Percentiles rank a stretch among this genome's conserved stretches.
Conservation (phyloP, 2,797 vertebrate genomes). For the Melanotaenia trifasciata region DNA sequence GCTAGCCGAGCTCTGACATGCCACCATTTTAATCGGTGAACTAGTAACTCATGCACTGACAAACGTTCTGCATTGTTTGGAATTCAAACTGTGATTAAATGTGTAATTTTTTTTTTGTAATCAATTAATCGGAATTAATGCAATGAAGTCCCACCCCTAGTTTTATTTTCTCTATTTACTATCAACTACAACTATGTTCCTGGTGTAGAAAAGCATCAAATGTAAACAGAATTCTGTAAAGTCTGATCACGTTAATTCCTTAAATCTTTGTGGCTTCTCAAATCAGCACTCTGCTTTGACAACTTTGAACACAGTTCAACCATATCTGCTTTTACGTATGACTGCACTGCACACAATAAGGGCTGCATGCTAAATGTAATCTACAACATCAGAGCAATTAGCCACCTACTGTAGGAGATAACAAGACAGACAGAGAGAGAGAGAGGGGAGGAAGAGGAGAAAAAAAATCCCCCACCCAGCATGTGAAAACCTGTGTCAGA, state of each 20-base stretch:
- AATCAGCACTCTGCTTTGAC: neutral
- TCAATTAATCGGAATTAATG: no score
- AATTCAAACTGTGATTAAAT: no score
- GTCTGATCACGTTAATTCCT: neutral
- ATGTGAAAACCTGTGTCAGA: slow-evolving; percentile 80
- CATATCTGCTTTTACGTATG: slow-evolving; percentile 27
- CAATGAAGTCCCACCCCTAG: no score
- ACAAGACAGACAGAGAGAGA: slow-evolving; percentile 39
- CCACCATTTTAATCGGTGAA: no score
- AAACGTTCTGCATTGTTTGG: no score
- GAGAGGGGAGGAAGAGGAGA: neutral
- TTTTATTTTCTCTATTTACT: no score
- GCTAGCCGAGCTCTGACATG: no score
- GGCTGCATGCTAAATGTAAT: slow-evolving; percentile 55
- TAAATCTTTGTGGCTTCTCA: neutral
- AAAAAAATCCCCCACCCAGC: slow-evolving; percentile 71
- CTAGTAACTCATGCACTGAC: no score
- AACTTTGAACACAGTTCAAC: slow-evolving; percentile 5
- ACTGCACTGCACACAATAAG: slow-evolving; percentile 42
- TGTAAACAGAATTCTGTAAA: neutral
- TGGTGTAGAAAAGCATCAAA: no score
- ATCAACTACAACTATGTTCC: no score
- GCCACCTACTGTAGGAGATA: slow-evolving; percentile 68
- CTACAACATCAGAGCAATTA: slow-evolving; percentile 71
- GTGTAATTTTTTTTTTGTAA: no score